Percentiles rank a stretch among this genome's conserved stretches.
phyloP scores from a whole-genome alignment of 1,140 invertebrate species.

The Thereuonema tuberculata region DNA sequence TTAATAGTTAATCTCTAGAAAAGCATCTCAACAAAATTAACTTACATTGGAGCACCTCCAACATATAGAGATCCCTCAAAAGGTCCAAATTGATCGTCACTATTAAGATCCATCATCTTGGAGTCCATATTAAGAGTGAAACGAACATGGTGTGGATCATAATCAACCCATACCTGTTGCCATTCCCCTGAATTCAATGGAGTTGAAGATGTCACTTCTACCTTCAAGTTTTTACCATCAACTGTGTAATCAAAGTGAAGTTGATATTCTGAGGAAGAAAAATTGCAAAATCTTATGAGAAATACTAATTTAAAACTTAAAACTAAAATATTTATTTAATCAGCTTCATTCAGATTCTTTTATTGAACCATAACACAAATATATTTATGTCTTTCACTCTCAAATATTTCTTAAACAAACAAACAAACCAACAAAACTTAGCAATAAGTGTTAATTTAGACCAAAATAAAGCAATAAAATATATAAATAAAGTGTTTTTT shows the following conservation, averaged over 20 bases:
- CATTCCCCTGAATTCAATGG: constrained; percentile 80
- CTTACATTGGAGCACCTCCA: constrained; percentile 74
- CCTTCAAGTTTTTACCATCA: constrained; percentile 50
- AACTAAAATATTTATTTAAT: neutral
- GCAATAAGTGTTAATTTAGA: too few relatives aligned
- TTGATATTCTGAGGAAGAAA: constrained; percentile 47
- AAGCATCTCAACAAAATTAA: too few relatives aligned
- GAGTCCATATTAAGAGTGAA: constrained; percentile 82
- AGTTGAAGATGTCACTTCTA: constrained; percentile 62
- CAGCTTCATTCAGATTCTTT: too few relatives aligned
- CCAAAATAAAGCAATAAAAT: too few relatives aligned
- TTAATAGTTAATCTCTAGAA: too few relatives aligned
- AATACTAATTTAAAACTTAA: neutral
- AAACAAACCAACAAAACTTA: too few relatives aligned
- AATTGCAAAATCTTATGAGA: constrained; percentile 12
- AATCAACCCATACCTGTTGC: constrained; percentile 64
- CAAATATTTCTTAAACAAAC: too few relatives aligned
- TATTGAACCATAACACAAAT: too few relatives aligned
- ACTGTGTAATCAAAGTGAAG: constrained; percentile 80
- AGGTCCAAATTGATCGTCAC: constrained; percentile 75
- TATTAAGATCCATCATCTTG: constrained; percentile 66
- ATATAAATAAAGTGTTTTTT: too few relatives aligned
- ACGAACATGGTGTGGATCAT: constrained; percentile 78
- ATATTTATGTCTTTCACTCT: too few relatives aligned
- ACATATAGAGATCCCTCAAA: constrained; percentile 88